Evolutionary conservation across 92 coral and sea anemone species (phyloP).

Genomic region (Blastomussa wellsi): DNA sequence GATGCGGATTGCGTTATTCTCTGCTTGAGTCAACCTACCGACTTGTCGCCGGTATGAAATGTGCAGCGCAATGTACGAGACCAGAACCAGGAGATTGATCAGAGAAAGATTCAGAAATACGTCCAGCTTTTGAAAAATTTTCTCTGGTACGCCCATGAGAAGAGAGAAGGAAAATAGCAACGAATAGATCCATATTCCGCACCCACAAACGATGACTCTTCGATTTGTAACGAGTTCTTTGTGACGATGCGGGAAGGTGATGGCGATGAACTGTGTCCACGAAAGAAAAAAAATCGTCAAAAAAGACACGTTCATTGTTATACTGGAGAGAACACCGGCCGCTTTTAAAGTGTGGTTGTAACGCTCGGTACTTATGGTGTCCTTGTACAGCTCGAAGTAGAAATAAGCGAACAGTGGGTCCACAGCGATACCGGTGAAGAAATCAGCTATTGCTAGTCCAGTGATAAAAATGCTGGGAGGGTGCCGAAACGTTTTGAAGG

Average conservation of each 20-base stretch:
- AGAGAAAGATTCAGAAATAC: constrained; percentile 63
- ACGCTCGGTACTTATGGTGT: constrained; percentile 17
- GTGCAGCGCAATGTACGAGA: constrained; percentile 62
- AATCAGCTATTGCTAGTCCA: constrained; percentile 63
- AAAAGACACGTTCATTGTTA: constrained; percentile 76
- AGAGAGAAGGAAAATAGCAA: constrained; percentile 45
- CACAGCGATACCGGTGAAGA: constrained; percentile 62
- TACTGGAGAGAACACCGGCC: constrained; percentile 65
- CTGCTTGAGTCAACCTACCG: constrained; percentile 25
- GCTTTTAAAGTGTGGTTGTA: constrained; percentile 48
- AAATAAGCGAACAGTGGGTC: constrained; percentile 69
- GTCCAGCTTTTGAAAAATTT: constrained; percentile 56
- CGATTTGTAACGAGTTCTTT: constrained; percentile 51
- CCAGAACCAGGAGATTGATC: constrained; percentile 53
- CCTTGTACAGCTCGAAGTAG: constrained; percentile 54
- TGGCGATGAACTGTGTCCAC: constrained; percentile 74
- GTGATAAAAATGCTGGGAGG: constrained; percentile 65
- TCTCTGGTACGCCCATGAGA: constrained; percentile 65
- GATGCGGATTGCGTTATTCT: constrained; percentile 7
- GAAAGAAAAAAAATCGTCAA: constrained; percentile 69
- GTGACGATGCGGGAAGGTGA: constrained; percentile 69
- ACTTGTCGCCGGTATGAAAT: constrained; percentile 66
- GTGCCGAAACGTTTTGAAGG: constrained; percentile 52
- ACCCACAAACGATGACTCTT: constrained; percentile 42
- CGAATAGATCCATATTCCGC: constrained; percentile 61